Percentiles rank a stretch among this genome's conserved stretches.
These are phyloP conservation scores for Pterostichus madidus DNA, from an alignment of 2,888 invertebrate species.

Conservation along the genomic window DNA sequence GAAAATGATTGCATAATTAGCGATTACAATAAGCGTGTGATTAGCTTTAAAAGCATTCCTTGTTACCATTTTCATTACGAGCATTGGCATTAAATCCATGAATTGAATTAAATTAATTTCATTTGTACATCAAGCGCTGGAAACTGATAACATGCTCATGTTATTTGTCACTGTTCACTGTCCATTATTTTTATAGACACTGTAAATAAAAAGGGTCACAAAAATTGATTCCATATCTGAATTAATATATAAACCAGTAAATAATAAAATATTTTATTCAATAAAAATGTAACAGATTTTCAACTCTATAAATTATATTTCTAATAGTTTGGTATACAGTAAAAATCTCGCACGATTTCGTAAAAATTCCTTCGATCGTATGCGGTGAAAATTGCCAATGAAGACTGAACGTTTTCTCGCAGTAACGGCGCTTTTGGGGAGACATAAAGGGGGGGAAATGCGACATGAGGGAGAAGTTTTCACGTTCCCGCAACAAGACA, in stretches of 20 bases:
- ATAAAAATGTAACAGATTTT: neutral
- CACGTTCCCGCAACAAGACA: conserved; percentile 47
- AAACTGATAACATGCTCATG: conserved; percentile 43
- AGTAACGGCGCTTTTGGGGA: conserved; percentile 35
- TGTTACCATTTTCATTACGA: conserved; percentile 20
- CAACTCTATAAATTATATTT: conserved; percentile 35
- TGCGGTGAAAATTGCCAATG: conserved; percentile 37
- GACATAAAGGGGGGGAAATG: conserved; percentile 19
- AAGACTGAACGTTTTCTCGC: conserved; percentile 32
- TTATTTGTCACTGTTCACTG: conserved; percentile 56
- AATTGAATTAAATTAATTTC: conserved; percentile 48
- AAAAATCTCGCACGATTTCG: conserved; percentile 22
- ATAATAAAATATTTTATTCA: conserved; percentile 40
- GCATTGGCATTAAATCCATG: conserved; percentile 39
- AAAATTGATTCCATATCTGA: conserved; percentile 21
- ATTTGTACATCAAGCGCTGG: conserved; percentile 32
- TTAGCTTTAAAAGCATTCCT: conserved; percentile 40
- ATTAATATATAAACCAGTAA: conserved; percentile 18
- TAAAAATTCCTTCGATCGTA: conserved; percentile 31
- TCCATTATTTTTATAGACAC: conserved; percentile 55
- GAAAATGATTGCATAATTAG: conserved; percentile 24
- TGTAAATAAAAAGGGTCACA: conserved; percentile 31
- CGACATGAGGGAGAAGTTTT: conserved; percentile 49
- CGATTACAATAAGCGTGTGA: conserved; percentile 13
- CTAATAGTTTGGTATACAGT: conserved; percentile 16